phyloP scores from a whole-genome alignment of 2,113 vertebrate species.

The Sardina pilchardus region DNA sequence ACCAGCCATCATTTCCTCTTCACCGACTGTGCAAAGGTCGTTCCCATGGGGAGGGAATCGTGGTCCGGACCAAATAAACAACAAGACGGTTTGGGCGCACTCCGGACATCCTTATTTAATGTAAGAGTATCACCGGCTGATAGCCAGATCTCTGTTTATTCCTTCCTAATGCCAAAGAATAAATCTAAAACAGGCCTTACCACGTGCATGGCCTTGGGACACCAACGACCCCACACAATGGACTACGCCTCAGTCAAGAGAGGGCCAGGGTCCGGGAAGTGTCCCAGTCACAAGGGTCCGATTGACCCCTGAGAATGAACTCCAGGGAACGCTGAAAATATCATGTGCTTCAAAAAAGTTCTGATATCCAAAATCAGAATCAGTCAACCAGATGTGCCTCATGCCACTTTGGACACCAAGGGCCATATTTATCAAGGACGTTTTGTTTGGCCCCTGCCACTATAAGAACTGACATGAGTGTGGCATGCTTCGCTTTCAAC shows the following conservation, averaged over 20 bases:
- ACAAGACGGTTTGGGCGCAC: conserved; percentile 23
- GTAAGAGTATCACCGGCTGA: conserved; percentile 16
- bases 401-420: background rate
- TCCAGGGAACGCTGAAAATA: background rate
- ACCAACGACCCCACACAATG: conserved; percentile 2
- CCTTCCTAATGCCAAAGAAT: conserved; percentile 13
- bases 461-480: too few relatives aligned
- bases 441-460: too few relatives aligned
- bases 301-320: background rate
- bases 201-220: background rate
- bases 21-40: conserved; percentile 19
- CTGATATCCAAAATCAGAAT: background rate
- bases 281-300: background rate
- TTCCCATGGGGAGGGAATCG: background rate
- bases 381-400: too few relatives aligned
- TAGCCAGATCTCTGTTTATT: conserved; percentile 28
- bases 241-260: background rate
- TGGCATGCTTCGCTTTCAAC: too few relatives aligned
- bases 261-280: background rate
- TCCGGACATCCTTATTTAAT: conserved; percentile 33
- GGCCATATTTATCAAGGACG: background rate
- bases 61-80: background rate
- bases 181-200: background rate
- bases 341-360: background rate
- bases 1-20: conserved; percentile 46